These are phyloP conservation scores for Aratinga solstitialis DNA, from an alignment of 2,797 vertebrate genomes.

Conservation along the genomic window DNA sequence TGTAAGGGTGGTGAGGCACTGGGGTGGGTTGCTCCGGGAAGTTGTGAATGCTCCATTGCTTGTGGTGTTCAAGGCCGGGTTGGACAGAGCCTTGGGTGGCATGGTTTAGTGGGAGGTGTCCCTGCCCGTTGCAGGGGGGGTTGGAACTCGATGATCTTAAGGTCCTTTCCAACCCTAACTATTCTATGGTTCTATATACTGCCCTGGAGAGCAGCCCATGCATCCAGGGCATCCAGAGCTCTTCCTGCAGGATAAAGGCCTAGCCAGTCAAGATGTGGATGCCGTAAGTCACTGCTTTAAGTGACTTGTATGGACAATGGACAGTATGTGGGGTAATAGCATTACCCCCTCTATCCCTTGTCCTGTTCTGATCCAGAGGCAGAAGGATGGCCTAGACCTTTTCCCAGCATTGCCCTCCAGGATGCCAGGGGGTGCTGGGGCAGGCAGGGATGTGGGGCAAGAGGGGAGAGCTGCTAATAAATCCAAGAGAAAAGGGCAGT, in stretches of 20 bases:
- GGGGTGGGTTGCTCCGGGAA: no score
- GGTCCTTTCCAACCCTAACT: no score
- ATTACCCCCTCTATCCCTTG: rapidly evolving
- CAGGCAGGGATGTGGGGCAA: background rate
- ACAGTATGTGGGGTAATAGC: background rate
- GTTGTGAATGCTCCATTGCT: no score
- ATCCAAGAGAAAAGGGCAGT: background rate
- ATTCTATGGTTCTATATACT: no score
- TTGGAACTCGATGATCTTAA: no score
- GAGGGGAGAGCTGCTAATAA: background rate
- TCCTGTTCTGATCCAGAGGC: background rate
- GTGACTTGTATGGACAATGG: background rate
- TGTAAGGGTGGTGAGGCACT: no score
- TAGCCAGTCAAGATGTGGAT: background rate
- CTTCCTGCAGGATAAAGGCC: background rate
- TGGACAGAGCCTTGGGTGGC: no score
- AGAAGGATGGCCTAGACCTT: background rate
- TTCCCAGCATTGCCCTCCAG: background rate
- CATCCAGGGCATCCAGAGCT: background rate
- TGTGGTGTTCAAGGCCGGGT: no score
- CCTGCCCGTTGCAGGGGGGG: no score
- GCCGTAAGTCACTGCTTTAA: background rate
- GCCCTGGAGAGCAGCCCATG: background rate
- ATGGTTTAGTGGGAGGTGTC: no score
- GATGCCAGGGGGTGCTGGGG: background rate